phyloP scores from a whole-genome alignment of 2,888 invertebrate genomes.

The Dendrolimus pini region DNA sequence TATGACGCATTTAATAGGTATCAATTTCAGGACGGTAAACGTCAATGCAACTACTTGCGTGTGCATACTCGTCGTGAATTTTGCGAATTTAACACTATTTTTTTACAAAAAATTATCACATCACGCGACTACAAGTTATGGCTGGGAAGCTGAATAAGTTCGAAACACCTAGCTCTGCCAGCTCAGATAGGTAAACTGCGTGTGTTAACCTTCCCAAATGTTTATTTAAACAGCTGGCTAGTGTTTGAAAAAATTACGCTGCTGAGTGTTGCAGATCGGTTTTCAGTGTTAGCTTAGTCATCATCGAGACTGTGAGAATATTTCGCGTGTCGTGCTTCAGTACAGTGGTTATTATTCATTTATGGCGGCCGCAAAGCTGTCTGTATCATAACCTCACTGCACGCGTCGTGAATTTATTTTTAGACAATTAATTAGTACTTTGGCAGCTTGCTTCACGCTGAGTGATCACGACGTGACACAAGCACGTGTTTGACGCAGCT shows the following conservation, averaged over 20 bases:
- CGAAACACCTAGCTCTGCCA: constrained; percentile 93
- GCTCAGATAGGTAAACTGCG: constrained; percentile 89
- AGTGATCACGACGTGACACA: constrained; percentile 35
- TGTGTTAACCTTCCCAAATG: constrained; percentile 50
- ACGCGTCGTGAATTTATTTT: constrained; percentile 66
- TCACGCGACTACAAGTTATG: constrained; percentile 46
- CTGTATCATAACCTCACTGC: constrained; percentile 59
- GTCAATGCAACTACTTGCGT: constrained; percentile 39
- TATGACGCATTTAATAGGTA: constrained; percentile 14
- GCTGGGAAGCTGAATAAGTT: constrained; percentile 78
- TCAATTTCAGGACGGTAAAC: constrained; percentile 27
- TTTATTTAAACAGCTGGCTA: constrained; percentile 70
- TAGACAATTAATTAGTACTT: constrained; percentile 66
- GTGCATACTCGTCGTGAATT: constrained; percentile 41
- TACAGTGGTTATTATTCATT: constrained; percentile 27
- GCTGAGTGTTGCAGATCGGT: constrained; percentile 25
- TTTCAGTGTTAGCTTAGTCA: constrained; percentile 47
- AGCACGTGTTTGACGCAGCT: constrained; percentile 50
- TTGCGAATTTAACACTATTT: constrained; percentile 20
- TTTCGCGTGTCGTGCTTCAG: constrained; percentile 39
- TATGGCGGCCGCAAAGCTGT: constrained; percentile 29
- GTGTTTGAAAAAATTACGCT: constrained; percentile 46
- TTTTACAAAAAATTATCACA: constrained; percentile 19
- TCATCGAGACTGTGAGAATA: constrained; percentile 33
- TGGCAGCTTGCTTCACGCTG: constrained; percentile 53